Conservation (phyloP, 2,113 vertebrate species). For the Oryctolagus cuniculus region mOryCun1.1 NC_091433.1:104289001-104289500, state of each 20-base stretch:
- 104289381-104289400: too few species aligned
- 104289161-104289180: neutral
- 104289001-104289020: neutral
- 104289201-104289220: neutral
- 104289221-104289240: rapidly evolving
- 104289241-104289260: rapidly evolving
- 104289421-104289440: neutral
- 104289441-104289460: neutral
- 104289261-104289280: neutral
- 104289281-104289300: neutral
- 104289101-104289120: neutral
- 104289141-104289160: neutral
- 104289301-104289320: neutral
- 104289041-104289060: neutral
- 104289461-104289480: rapidly evolving
- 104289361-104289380: neutral
- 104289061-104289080: neutral
- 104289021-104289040: neutral
- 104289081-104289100: neutral
- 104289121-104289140: neutral
- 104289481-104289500: neutral
- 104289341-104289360: neutral
- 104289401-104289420: neutral
- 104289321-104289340: neutral
- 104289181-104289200: neutral